These are phyloP conservation scores for Neosalanx taihuensis DNA, from an alignment of 2,797 vertebrate species.

Conservation along the genomic window DNA sequence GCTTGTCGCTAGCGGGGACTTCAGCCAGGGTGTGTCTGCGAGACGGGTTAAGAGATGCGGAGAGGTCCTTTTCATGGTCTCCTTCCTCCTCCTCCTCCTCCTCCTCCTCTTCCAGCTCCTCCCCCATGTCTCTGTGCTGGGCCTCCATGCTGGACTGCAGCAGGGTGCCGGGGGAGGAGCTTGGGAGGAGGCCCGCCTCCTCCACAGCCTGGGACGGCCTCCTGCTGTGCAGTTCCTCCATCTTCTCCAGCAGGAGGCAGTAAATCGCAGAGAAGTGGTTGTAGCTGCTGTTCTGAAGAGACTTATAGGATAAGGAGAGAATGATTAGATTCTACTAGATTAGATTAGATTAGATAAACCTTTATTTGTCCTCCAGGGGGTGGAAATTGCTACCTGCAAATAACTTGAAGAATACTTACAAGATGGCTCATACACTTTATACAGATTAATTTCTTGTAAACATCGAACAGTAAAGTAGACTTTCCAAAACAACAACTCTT, in stretches of 20 bases:
- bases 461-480: too few relatives aligned
- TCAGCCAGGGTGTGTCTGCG: slow-evolving; percentile 92
- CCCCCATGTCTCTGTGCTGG: slow-evolving; percentile 74
- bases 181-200: neutral
- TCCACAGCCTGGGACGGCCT: neutral
- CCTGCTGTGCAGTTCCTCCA: slow-evolving; percentile 77
- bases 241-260: slow-evolving; percentile 91
- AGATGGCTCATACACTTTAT: too few relatives aligned
- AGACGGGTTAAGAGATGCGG: slow-evolving; percentile 73
- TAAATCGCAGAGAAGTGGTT: slow-evolving; percentile 98
- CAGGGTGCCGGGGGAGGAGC: slow-evolving; percentile 85
- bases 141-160: slow-evolving; percentile 91
- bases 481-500: too few relatives aligned
- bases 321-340: too few relatives aligned
- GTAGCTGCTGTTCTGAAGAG: slow-evolving; percentile 94
- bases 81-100: slow-evolving; percentile 79
- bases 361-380: too few relatives aligned
- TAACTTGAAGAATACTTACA: too few relatives aligned
- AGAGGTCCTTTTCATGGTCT: slow-evolving; percentile 53
- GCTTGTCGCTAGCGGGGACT: slow-evolving; percentile 81
- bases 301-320: slow-evolving; percentile 67
- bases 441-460: too few relatives aligned
- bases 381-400: too few relatives aligned
- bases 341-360: too few relatives aligned
- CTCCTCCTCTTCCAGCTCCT: neutral